Percentiles rank a stretch among this genome's conserved stretches.
Evolutionary conservation across 2,888 invertebrate species (phyloP).

Genomic region (Philhelius pedissequus): DNA sequence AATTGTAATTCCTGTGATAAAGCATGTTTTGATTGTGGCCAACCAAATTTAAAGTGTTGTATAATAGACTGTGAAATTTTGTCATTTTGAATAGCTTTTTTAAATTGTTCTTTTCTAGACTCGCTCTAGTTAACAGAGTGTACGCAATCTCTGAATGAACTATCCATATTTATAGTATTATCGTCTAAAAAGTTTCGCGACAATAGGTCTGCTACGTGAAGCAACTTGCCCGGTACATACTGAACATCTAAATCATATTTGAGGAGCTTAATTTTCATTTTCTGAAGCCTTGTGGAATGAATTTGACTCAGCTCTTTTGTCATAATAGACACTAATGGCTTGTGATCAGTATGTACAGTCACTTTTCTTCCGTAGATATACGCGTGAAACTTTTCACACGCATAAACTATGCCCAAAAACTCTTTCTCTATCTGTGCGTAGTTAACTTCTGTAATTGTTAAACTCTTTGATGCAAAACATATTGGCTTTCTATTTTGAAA

Average conservation of each 20-base stretch:
- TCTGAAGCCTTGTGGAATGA: conserved; percentile 61
- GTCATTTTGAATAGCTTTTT: neutral
- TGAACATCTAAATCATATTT: conserved; percentile 66
- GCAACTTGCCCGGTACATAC: conserved; percentile 63
- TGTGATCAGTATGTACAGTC: neutral
- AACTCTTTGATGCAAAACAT: conserved; percentile 69
- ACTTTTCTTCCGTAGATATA: neutral
- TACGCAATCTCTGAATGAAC: conserved; percentile 13
- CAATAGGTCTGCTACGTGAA: conserved; percentile 69
- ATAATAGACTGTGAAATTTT: neutral
- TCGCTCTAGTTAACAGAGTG: conserved; percentile 18
- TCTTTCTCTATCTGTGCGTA: conserved; percentile 56
- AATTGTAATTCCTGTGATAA: neutral
- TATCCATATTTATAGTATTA: neutral
- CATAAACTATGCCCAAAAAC: conserved; percentile 8
- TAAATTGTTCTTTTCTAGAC: neutral
- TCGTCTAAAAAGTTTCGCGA: conserved; percentile 29
- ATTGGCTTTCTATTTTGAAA: no score
- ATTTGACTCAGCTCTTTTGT: conserved; percentile 60
- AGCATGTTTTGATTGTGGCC: no score
- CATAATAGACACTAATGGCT: conserved; percentile 26
- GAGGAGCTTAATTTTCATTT: conserved; percentile 68
- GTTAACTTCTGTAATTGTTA: conserved; percentile 69
- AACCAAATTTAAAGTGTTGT: neutral
- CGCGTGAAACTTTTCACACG: neutral